Evolutionary conservation across 2,113 vertebrate genomes (phyloP).

Genomic region (Epinephelus moara): DNA sequence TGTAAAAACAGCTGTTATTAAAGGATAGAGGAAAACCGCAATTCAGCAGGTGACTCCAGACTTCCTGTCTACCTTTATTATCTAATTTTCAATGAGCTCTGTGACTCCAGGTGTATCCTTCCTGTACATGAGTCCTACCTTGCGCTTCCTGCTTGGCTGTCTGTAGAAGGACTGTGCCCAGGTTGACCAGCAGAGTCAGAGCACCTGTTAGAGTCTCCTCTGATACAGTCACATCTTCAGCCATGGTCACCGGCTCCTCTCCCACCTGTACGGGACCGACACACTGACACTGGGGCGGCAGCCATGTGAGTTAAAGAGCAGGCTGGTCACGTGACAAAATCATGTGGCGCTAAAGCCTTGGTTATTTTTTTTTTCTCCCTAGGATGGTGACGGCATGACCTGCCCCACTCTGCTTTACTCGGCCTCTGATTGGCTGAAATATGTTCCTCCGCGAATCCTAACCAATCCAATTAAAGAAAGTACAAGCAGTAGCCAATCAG

Average conservation of each 20-base stretch:
- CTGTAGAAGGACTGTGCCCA: constrained; percentile 49
- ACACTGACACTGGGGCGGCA: rapidly evolving
- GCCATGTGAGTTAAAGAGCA: not conserved
- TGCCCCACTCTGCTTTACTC: no score
- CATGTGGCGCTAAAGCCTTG: not conserved
- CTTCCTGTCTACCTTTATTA: no score
- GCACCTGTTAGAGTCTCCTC: constrained; percentile 40
- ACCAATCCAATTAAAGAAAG: no score
- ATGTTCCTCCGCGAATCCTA: no score
- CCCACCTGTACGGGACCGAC: not conserved
- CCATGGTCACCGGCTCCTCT: constrained; percentile 44
- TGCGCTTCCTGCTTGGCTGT: constrained; percentile 54
- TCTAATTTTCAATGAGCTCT: not conserved
- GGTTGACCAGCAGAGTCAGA: constrained; percentile 56
- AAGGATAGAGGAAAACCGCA: no score
- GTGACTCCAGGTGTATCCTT: not conserved
- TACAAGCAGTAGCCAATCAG: no score
- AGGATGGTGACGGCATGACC: no score
- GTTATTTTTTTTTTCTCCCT: no score
- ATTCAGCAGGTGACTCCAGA: no score
- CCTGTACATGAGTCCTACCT: constrained; percentile 39
- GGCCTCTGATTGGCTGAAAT: no score
- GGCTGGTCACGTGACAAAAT: not conserved
- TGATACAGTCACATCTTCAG: constrained; percentile 20
- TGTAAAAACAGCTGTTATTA: no score